Conservation (phyloP, 2,888 invertebrate species). For the Embidobia sp. region DNA sequence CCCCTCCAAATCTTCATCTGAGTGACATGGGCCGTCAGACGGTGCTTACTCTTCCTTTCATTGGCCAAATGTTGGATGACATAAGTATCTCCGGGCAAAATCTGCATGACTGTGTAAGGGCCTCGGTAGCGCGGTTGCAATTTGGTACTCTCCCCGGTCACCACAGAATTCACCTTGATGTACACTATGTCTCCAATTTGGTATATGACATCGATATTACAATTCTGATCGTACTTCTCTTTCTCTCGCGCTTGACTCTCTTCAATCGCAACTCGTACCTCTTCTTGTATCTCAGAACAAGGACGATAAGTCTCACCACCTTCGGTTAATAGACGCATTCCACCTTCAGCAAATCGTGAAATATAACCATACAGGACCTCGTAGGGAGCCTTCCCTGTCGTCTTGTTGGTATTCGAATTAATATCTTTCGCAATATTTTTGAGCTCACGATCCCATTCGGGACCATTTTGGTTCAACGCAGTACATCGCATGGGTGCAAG, state of each 20-base stretch:
- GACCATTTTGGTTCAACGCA: background rate
- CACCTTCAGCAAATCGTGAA: background rate
- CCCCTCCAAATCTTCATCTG: slow-evolving; percentile 1
- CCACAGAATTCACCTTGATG: background rate
- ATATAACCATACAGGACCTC: background rate
- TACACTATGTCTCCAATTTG: slow-evolving; percentile 27
- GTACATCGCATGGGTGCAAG: background rate
- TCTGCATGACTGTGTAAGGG: slow-evolving; percentile 9
- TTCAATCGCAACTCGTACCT: background rate
- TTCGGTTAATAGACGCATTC: background rate
- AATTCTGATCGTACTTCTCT: slow-evolving; percentile 3
- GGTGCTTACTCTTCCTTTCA: background rate
- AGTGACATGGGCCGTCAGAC: background rate
- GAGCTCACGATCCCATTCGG: background rate
- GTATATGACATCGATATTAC: background rate
- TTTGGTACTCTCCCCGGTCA: slow-evolving; percentile 17
- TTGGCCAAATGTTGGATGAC: background rate
- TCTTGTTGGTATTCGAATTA: background rate
- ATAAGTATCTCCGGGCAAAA: background rate
- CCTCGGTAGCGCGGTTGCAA: slow-evolving; percentile 27
- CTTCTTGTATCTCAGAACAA: background rate
- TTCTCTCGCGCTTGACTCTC: slow-evolving; percentile 7
- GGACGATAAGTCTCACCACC: background rate
- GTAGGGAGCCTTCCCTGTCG: background rate
- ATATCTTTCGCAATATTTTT: background rate